These are phyloP conservation scores for Papilio machaon DNA, from an alignment of 1,140 invertebrate genomes.

Conservation along the genomic window DNA sequence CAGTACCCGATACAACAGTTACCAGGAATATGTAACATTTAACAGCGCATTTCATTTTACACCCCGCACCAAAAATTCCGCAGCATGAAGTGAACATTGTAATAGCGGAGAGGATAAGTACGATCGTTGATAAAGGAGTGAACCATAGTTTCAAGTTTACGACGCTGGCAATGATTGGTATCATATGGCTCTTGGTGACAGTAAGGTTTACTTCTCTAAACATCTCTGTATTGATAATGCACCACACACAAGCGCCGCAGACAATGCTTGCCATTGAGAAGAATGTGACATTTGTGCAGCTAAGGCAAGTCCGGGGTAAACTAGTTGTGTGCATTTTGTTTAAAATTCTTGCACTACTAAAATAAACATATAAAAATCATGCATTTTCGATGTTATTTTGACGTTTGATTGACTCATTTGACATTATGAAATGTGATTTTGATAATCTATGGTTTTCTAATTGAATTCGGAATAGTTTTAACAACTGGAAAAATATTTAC, in stretches of 20 bases:
- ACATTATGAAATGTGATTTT: neutral
- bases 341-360: constrained; percentile 29
- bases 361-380: constrained; percentile 37
- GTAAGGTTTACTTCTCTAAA: constrained; percentile 71
- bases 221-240: constrained; percentile 67
- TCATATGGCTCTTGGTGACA: constrained; percentile 62
- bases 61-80: constrained; percentile 69
- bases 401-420: constrained; percentile 8
- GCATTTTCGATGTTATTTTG: constrained; percentile 14
- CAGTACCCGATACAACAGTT: constrained; percentile 52
- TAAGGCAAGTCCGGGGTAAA: constrained; percentile 71
- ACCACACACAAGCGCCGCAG: constrained; percentile 69
- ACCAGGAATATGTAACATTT: constrained; percentile 73
- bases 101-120: constrained; percentile 57
- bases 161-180: constrained; percentile 60
- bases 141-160: constrained; percentile 69
- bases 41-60: constrained; percentile 68
- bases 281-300: constrained; percentile 70
- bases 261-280: constrained; percentile 61
- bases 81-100: constrained; percentile 71
- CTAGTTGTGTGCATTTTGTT: constrained; percentile 69
- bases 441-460: neutral
- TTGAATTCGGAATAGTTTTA: neutral
- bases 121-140: constrained; percentile 63
- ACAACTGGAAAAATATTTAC: neutral